phyloP scores from a whole-genome alignment of 2,888 invertebrate species.

The Electrophaes corylata region DNA sequence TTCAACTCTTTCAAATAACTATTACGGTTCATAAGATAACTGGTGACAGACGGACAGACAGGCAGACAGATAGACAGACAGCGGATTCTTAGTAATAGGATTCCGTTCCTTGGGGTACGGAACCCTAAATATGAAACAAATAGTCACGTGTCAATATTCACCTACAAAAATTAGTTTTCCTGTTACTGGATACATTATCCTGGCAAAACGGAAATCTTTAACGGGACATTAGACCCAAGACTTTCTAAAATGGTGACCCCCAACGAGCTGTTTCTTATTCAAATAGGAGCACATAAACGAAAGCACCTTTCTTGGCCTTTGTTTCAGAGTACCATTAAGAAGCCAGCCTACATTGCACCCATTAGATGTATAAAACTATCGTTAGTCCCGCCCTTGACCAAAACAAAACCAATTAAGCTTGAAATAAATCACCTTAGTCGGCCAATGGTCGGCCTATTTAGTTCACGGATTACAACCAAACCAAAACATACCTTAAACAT shows the following conservation, averaged over 20 bases:
- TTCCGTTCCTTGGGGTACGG: too few relatives aligned
- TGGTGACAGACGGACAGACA: too few relatives aligned
- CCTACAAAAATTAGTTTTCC: too few relatives aligned
- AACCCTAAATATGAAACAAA: too few relatives aligned
- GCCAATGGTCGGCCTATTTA: conserved; percentile 49
- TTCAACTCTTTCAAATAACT: too few relatives aligned
- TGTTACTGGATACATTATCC: too few relatives aligned
- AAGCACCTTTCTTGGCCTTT: conserved; percentile 14
- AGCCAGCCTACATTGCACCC: conserved; percentile 59
- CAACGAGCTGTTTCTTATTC: neutral
- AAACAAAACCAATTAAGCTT: conserved; percentile 75
- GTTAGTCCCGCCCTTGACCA: conserved; percentile 69
- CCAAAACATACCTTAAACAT: conserved; percentile 7
- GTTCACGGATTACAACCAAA: conserved; percentile 42
- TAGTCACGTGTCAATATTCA: too few relatives aligned
- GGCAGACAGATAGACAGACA: too few relatives aligned
- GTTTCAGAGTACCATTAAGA: conserved; percentile 52
- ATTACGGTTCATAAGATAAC: too few relatives aligned
- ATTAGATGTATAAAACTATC: conserved; percentile 70
- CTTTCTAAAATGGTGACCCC: neutral
- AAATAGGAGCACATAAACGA: conserved; percentile 8
- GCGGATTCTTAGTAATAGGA: too few relatives aligned
- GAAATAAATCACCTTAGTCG: conserved; percentile 64
- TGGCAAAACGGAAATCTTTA: neutral
- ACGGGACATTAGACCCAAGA: neutral